Base-by-base conservation (phyloP, 2,113 vertebrate genomes). In the Cyprinodon brontotheroides region DNA sequence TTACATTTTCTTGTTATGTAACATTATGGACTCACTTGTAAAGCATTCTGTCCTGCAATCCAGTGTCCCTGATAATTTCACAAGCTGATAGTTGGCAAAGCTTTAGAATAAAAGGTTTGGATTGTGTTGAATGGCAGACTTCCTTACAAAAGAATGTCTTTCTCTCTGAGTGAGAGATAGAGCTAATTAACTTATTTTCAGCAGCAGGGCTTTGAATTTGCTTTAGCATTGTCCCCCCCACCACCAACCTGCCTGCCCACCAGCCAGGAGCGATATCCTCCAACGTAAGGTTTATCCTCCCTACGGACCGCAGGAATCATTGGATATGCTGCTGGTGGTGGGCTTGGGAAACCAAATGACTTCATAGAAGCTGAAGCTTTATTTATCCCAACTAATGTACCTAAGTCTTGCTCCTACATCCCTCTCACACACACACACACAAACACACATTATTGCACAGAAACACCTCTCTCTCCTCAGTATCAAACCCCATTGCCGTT, bases 101-200 rank as follows among this genome's bases (percentile, higher is more conserved):
- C 79, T 82, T 85, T 47, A 77, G 69, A 86, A 81, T 78, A 72
- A 80, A 85, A 69, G 61, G 74, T 77, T 81, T 75, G 80, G 83
- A 84, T 78, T 83, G 70, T 74, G 74, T 79, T 86, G 81, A 92
- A 89, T 84, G 68, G 74, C 47, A 74, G 59, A 87, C 78, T 86
- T 68, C 70, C 64, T 75, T 84, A 88, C 82, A 86, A 89, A 87
- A 76, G 75, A 78, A 87, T 29, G 29, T 29, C 43, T 73, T 81
- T 87, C 78, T 86, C 66, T 83, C 71, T 85, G 65, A 78, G 71
- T 71, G 75, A 80, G 79, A 86, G 84, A 89, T 87, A 78, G 70
- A 90, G 84, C 81, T 92, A 89, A 93, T 93, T 89, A 89, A 88
- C 86, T 74, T 84, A 87, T 89, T 90, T 87, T 86, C 65, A 86